Percentiles rank a stretch among this genome's conserved stretches.
Conservation (phyloP, 1,140 invertebrate species). For the Brachionus asplanchnoidis region DNA sequence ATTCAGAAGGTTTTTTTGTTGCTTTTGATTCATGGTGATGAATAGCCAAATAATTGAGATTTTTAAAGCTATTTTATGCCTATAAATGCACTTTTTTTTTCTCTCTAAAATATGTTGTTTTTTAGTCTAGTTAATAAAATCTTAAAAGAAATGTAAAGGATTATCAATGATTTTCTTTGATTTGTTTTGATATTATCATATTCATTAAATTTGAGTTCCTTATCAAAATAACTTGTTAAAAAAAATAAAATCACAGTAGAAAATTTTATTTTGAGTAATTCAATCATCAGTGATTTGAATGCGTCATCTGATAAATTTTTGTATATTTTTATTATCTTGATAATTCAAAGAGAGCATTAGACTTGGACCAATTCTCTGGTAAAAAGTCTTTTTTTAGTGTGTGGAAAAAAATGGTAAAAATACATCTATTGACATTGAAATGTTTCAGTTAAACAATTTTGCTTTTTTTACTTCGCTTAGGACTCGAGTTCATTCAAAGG, state of each 20-base stretch:
- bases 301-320: too few species aligned
- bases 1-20: not conserved
- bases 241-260: not conserved
- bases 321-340: too few species aligned
- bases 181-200: not conserved
- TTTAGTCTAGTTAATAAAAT: not conserved
- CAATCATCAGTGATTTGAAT: not conserved
- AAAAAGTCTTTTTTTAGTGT: too few species aligned
- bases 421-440: too few species aligned
- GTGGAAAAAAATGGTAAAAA: too few species aligned
- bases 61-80: not conserved
- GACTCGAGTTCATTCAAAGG: too few species aligned
- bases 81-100: not conserved
- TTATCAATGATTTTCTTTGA: not conserved
- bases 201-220: not conserved
- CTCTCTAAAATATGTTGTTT: not conserved
- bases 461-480: too few species aligned
- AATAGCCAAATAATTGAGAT: not conserved
- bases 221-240: not conserved
- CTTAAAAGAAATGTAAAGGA: not conserved
- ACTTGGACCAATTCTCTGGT: too few species aligned
- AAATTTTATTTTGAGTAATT: not conserved
- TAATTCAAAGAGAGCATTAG: too few species aligned
- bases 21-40: conserved; percentile 6
- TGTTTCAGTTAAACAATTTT: too few species aligned